Conservation (phyloP, 2,113 vertebrate species). For the Capreolus pygargus region DNA sequence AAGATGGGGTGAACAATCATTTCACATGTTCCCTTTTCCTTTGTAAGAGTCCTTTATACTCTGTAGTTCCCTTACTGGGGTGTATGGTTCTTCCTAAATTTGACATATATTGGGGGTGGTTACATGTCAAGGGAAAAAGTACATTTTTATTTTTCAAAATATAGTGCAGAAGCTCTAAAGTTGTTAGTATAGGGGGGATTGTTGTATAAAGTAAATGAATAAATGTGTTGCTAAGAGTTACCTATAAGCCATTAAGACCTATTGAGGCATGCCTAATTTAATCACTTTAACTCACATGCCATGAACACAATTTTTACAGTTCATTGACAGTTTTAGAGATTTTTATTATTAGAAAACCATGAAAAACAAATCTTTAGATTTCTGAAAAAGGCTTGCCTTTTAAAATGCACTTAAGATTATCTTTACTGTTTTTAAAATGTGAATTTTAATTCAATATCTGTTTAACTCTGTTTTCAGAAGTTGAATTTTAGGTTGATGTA, state of each 20-base stretch:
- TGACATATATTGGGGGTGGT: background rate
- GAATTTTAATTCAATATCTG: background rate
- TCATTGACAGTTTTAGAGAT: slow-evolving; percentile 21
- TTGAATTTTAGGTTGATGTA: background rate
- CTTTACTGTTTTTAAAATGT: background rate
- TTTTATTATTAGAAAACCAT: slow-evolving; percentile 39
- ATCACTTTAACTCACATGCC: background rate
- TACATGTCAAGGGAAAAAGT: background rate
- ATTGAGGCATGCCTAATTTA: background rate
- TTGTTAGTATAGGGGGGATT: background rate
- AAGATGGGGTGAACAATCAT: background rate
- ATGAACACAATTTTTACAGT: slow-evolving; percentile 2
- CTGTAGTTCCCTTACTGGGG: background rate
- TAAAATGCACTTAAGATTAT: background rate
- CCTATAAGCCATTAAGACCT: background rate
- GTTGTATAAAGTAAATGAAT: background rate
- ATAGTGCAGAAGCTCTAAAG: background rate
- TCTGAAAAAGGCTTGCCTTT: background rate
- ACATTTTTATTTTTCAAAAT: background rate
- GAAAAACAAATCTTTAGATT: slow-evolving; percentile 16
- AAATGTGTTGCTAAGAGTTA: background rate
- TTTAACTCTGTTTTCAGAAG: slow-evolving; percentile 29
- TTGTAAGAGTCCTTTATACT: background rate
- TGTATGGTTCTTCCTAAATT: background rate
- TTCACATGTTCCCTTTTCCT: background rate